Percentiles rank a stretch among this genome's conserved stretches.
Evolutionary conservation across 2,113 vertebrate species (phyloP).

Genomic region (Gymnarchus niloticus): DNA sequence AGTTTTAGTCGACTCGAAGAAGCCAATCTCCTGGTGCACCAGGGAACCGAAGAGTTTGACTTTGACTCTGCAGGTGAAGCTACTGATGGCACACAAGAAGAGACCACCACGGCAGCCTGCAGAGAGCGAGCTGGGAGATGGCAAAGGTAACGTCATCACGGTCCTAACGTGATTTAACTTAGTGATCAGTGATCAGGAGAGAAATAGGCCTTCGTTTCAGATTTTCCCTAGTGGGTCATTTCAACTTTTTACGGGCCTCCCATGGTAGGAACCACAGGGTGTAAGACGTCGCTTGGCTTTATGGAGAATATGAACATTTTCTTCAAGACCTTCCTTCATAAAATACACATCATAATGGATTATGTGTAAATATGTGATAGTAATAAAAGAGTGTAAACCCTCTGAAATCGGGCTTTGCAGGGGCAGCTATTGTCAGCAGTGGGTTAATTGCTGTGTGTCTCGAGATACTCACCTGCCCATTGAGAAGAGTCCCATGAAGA

Average conservation of each 20-base stretch:
- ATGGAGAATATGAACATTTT: not conserved
- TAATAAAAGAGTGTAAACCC: not conserved
- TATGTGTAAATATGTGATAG: not conserved
- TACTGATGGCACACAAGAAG: constrained; percentile 44
- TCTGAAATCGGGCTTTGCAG: not conserved
- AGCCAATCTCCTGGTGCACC: constrained; percentile 57
- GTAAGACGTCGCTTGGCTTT: not conserved
- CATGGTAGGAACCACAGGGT: not conserved
- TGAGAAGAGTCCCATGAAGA: constrained; percentile 63
- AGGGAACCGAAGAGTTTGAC: constrained; percentile 52
- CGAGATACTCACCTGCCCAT: constrained; percentile 58
- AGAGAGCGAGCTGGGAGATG: constrained; percentile 48
- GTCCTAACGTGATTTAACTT: no score
- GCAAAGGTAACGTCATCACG: not conserved
- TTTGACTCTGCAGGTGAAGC: constrained; percentile 50
- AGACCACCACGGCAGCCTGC: constrained; percentile 59
- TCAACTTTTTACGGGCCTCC: not conserved
- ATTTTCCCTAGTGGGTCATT: not conserved
- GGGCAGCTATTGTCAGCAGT: not conserved
- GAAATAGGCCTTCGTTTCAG: not conserved
- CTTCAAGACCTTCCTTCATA: not conserved
- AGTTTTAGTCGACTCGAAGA: constrained; percentile 58
- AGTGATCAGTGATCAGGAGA: not conserved
- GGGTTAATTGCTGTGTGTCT: not conserved
- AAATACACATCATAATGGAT: not conserved